Base-by-base conservation (phyloP, 2,888 invertebrate genomes). In the Trichogramma evanescens region DNA sequence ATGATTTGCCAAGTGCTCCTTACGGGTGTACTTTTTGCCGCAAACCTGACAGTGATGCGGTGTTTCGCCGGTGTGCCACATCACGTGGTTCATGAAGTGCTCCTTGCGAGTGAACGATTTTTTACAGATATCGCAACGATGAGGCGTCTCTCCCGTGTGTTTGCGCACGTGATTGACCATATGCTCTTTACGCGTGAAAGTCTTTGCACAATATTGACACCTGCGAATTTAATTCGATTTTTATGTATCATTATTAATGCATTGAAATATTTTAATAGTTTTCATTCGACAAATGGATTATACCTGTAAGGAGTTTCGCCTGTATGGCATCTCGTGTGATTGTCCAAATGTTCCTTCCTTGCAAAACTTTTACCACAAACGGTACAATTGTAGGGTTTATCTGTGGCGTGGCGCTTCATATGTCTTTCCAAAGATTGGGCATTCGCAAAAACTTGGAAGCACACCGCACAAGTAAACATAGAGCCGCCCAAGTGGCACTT, bases 351-450 rank as follows among this genome's bases (percentile, higher is more conserved):
- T 74, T 92, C 92, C 76, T 92, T 92, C 59, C 92, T 83, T 8
- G 91, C 90, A 79, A 93, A 93, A 40, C 89, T 88, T 78, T 92
- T 92, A 67, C 89, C 90, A 78, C 92, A 93, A 71, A 89, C 88
- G 26, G 89, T 86, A 79, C 92, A 92, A 63, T 88, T 89, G 73
- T 91, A 91, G 4, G 91, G 91, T 75, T 91, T 91, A 76, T 91
- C 91, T 62, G 89, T 89, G 4, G 89, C 85, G 74, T 91, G 85
- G 54, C 91, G 82, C 76, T 92, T 91, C 80, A 89, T 87, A 72
- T 90, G 90, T 62, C 90, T 83, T 73, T 91, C 91, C 68, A 76
- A 69, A 45, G 74, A 78, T 4, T 86, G 84, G 60, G 86, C 86
- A 72, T 87, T 88, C 45, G 87, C 88, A 73, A 88, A 88, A 51